Evolutionary conservation across 2,888 invertebrate species (phyloP), one percentile per base, ranked within the genome.

Genomic region (Stenodera caucasica): DNA sequence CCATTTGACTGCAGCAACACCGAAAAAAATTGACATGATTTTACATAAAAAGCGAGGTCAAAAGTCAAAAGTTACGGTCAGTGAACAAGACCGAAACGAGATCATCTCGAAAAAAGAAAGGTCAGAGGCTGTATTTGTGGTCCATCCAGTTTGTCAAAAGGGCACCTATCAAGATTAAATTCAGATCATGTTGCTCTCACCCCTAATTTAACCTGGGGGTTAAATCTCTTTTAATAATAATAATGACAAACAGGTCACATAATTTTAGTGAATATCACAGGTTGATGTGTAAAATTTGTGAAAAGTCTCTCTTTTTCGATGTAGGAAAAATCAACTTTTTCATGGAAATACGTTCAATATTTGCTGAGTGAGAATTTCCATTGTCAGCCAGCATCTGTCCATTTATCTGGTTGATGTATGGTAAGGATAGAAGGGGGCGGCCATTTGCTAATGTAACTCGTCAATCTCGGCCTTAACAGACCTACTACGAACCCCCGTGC

Each of bases 391-490:
- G 69, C 77, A 77, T 72, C 77, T 77, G 77, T 71, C 71, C 68
- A 65, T 58, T 61, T 53, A 49, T 54, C 55, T 53, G 54, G 55
- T 35, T 56, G 63, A 60, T 56, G 63, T 56, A 57, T 61, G 49
- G 50, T 40, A 51, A 21, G 56, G 56, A 30, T 55, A 54, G 56
- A 57, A 58, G 60, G 70, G 68, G 70, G 67, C 74, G 73, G 74
- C 77, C 77, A 77, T 77, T 78, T 77, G 75, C 78, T 78, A 78
- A 78, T 78, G 78, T 76, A 78, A 72, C 76, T 77, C 78, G 77
- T 78, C 78, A 77, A 78, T 78, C 76, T 78, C 75, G 70, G 70
- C 66, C 67, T 45, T 56, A 59, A 53, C 59, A 59, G 63, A 63
- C 57, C 63, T 45, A 18, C 23, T 33, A 32, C 53, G 53, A 32